phyloP scores from a whole-genome alignment of 2,888 invertebrate genomes.

The Drosophila histrio region DNA sequence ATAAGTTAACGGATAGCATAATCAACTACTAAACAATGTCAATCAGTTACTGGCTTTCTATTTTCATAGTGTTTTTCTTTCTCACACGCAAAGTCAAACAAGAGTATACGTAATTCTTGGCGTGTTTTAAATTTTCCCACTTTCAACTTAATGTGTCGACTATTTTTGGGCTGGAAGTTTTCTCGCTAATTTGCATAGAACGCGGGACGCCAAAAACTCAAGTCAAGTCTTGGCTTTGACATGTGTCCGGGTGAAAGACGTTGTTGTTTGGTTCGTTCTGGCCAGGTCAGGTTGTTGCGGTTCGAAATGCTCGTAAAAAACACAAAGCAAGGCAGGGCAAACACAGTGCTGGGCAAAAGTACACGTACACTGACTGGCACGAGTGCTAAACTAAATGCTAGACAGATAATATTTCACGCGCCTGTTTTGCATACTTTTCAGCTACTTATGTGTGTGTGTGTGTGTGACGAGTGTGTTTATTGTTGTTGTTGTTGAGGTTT shows the following conservation, averaged over 20 bases:
- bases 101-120: constrained; percentile 37
- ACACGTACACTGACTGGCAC: constrained; percentile 21
- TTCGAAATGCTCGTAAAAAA: constrained; percentile 30
- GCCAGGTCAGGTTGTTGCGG: constrained; percentile 18
- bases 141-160: constrained; percentile 32
- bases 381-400: constrained; percentile 39
- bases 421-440: constrained; percentile 72
- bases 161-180: constrained; percentile 55
- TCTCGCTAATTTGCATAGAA: constrained; percentile 65
- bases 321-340: constrained; percentile 12
- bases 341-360: constrained; percentile 44
- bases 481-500: constrained; percentile 12
- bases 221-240: constrained; percentile 66
- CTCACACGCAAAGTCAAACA: neutral
- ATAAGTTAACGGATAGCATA: neutral
- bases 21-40: neutral
- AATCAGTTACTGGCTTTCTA: neutral
- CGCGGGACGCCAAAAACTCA: constrained; percentile 22
- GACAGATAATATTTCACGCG: constrained; percentile 81
- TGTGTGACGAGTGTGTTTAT: constrained; percentile 15
- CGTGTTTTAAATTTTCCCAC: constrained; percentile 10
- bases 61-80: neutral
- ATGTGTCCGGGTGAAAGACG: constrained; percentile 62
- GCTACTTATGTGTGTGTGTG: constrained; percentile 8
- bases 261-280: constrained; percentile 24